phyloP scores from a whole-genome alignment of 2,888 invertebrate genomes.

The Nysson spinosus region DNA sequence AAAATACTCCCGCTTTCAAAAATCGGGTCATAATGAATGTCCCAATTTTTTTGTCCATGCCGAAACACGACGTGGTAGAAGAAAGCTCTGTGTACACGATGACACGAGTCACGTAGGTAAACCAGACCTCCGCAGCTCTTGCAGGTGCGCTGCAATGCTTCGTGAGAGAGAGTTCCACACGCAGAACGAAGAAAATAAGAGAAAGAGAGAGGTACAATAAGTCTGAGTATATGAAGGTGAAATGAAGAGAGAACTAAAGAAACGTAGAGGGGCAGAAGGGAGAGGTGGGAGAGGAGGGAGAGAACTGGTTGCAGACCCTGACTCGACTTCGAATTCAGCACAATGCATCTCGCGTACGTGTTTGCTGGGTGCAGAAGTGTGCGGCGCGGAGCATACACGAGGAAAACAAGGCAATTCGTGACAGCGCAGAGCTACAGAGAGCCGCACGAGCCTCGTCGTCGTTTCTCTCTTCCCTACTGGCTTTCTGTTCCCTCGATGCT shows the following conservation, averaged over 20 bases:
- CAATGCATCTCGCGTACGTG: slow-evolving; percentile 36
- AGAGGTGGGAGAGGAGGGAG: slow-evolving; percentile 2
- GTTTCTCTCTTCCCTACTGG: slow-evolving; percentile 7
- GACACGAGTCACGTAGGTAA: slow-evolving; percentile 46
- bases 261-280: no score
- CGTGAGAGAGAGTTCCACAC: neutral
- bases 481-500: neutral
- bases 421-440: slow-evolving; percentile 42
- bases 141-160: slow-evolving; percentile 36
- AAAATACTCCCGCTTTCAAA: slow-evolving; percentile 15
- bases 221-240: neutral
- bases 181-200: neutral
- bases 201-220: neutral
- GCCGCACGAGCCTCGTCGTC: slow-evolving; percentile 19
- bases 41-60: slow-evolving; percentile 18
- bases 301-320: slow-evolving; percentile 44
- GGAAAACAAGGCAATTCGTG: slow-evolving; percentile 60
- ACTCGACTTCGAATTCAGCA: slow-evolving; percentile 48
- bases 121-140: slow-evolving; percentile 42
- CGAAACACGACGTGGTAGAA: slow-evolving; percentile 11
- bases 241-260: slow-evolving; percentile 8
- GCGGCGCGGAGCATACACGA: slow-evolving; percentile 30
- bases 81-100: slow-evolving; percentile 12
- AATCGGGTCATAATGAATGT: slow-evolving; percentile 10
- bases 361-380: slow-evolving; percentile 22